Conservation (phyloP, 2,888 invertebrate genomes). For the Sinopyrophorus schimmeli region DNA sequence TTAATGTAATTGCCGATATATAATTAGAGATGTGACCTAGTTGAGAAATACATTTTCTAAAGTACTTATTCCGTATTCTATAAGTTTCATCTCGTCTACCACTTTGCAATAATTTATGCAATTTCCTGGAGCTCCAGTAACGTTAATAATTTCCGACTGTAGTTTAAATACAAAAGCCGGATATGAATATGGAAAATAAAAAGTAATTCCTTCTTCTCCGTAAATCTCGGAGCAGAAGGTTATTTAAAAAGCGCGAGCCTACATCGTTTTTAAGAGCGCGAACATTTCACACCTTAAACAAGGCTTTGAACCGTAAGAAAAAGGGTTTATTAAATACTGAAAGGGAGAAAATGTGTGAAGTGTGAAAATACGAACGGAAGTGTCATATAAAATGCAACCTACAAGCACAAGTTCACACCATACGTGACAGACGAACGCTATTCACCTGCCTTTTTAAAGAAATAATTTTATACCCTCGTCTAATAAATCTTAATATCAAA, state of each 20-base stretch:
- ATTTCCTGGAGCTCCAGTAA: slow-evolving; percentile 6
- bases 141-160: slow-evolving; percentile 9
- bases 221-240: slow-evolving; percentile 1
- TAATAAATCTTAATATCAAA: slow-evolving; percentile 13
- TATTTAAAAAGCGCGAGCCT: slow-evolving; percentile 13
- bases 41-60: too few species aligned
- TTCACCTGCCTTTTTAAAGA: slow-evolving; percentile 22
- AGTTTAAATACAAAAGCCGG: slow-evolving; percentile 13
- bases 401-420: slow-evolving; percentile 21
- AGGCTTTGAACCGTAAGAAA: slow-evolving; percentile 21
- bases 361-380: slow-evolving; percentile 33
- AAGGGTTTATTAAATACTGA: slow-evolving; percentile 31
- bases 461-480: too few species aligned
- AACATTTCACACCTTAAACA: slow-evolving; percentile 29
- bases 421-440: slow-evolving; percentile 18
- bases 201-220: slow-evolving; percentile 1
- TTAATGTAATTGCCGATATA: too few species aligned
- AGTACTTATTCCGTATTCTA: too few species aligned
- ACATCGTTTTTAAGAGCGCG: slow-evolving; percentile 19
- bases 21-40: too few species aligned
- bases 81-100: too few species aligned
- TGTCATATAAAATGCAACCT: slow-evolving; percentile 28
- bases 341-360: slow-evolving; percentile 28
- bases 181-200: slow-evolving; percentile 12
- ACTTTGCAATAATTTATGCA: slow-evolving; percentile 4